These are phyloP conservation scores for Bellardia bayeri DNA, from an alignment of 2,888 invertebrate species.

Conservation along the genomic window DNA sequence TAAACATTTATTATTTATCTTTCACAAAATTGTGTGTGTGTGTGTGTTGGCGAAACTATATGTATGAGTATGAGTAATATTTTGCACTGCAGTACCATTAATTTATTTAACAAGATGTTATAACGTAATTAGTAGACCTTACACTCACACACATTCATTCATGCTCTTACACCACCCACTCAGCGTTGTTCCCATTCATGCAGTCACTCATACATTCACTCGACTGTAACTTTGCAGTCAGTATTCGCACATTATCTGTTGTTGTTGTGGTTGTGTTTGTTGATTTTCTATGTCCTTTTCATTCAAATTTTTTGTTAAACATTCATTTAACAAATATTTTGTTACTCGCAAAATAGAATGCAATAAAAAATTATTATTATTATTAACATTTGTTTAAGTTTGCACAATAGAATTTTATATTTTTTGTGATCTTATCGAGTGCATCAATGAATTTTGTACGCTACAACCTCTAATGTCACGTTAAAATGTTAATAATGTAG, in stretches of 20 bases:
- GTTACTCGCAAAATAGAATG: background rate
- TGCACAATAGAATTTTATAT: background rate
- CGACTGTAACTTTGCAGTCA: slow-evolving; percentile 1
- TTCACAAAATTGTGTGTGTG: slow-evolving; percentile 11
- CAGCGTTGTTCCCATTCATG: background rate
- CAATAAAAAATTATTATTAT: slow-evolving; percentile 6
- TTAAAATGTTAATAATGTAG: too few species aligned
- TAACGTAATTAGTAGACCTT: slow-evolving; percentile 11
- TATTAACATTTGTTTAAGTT: slow-evolving; percentile 34
- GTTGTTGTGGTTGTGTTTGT: background rate
- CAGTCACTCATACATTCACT: background rate
- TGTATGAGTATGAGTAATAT: background rate
- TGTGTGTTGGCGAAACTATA: background rate
- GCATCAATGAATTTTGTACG: background rate
- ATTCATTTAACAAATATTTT: slow-evolving; percentile 39
- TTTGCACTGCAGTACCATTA: slow-evolving; percentile 55
- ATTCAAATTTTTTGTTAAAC: slow-evolving; percentile 42
- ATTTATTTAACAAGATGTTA: slow-evolving; percentile 37
- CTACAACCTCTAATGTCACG: background rate
- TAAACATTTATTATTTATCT: slow-evolving; percentile 20
- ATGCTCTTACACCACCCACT: background rate
- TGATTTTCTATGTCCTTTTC: slow-evolving; percentile 44
- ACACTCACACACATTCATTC: slow-evolving; percentile 3
- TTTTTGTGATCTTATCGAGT: background rate
- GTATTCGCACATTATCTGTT: slow-evolving; percentile 21